These are phyloP conservation scores for Desmophyllum pertusum DNA, from an alignment of 92 coral and sea anemone genomes.

Conservation along the genomic window DNA sequence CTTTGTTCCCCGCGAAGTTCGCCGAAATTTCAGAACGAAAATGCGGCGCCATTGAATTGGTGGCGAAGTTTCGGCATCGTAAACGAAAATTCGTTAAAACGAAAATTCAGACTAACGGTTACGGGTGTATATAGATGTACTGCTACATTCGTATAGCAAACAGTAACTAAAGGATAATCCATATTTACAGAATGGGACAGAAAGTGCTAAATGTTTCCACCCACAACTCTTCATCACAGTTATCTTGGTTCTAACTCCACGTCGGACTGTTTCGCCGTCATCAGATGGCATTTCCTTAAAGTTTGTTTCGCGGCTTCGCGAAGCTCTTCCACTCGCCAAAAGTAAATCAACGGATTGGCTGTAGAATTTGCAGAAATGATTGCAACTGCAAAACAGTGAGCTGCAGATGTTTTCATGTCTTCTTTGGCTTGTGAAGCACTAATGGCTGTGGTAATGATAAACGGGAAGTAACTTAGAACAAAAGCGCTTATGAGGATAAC, in stretches of 20 bases:
- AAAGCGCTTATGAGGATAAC: conserved; percentile 28
- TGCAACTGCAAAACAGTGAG: conserved; percentile 18
- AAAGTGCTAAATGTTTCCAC: too few relatives aligned
- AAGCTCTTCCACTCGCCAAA: conserved; percentile 37
- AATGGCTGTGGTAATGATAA: conserved; percentile 16
- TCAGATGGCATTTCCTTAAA: conserved; percentile 2
- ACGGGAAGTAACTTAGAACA: conserved; percentile 21
- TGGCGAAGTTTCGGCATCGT: too few relatives aligned
- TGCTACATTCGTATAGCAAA: too few relatives aligned
- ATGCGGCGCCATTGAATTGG: too few relatives aligned
- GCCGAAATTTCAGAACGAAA: too few relatives aligned
- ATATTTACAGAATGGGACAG: too few relatives aligned
- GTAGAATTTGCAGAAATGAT: conserved; percentile 26
- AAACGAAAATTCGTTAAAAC: too few relatives aligned
- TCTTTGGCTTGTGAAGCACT: conserved; percentile 30
- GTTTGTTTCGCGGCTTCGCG: conserved; percentile 26
- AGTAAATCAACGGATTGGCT: conserved; percentile 34
- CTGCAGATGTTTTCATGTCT: conserved; percentile 30
- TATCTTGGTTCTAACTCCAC: conserved; percentile 4
- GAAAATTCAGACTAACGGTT: too few relatives aligned
- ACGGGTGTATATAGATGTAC: too few relatives aligned
- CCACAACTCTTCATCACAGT: background rate
- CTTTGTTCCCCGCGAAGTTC: too few relatives aligned
- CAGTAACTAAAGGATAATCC: too few relatives aligned
- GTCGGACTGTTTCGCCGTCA: background rate